phyloP scores from a whole-genome alignment of 2,888 invertebrate genomes.

The Sesia bembeciformis region DNA sequence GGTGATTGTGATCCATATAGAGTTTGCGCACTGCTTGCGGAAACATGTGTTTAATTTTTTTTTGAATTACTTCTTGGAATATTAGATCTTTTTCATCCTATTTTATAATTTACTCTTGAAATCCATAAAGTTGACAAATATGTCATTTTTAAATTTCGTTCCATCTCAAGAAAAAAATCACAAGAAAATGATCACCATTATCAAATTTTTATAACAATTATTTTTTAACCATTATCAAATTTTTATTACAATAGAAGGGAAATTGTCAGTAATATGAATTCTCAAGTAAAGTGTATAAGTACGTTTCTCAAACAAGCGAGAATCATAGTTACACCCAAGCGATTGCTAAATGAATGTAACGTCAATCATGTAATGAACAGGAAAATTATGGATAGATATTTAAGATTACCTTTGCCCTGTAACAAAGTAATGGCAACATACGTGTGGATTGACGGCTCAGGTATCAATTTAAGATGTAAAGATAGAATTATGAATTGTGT shows the following conservation, averaged over 20 bases:
- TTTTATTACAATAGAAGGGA: no score
- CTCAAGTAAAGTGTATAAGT: not conserved
- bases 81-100: no score
- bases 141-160: not conserved
- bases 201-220: no score
- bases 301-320: not conserved
- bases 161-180: no score
- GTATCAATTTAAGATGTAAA: conserved; percentile 80
- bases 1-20: conserved; percentile 93
- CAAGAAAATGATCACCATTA: no score
- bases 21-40: conserved; percentile 64
- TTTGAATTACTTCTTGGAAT: not conserved
- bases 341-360: conserved; percentile 42
- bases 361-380: conserved; percentile 63
- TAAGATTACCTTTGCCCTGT: conserved; percentile 73
- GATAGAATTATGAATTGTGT: conserved; percentile 78
- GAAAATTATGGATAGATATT: conserved; percentile 65
- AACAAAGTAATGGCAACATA: conserved; percentile 80
- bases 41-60: conserved; percentile 22
- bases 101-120: no score
- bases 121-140: not conserved
- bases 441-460: conserved; percentile 87
- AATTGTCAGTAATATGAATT: not conserved
- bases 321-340: conserved; percentile 13
- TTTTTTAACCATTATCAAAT: no score